These are phyloP conservation scores for Oreochromis grahami DNA, from an alignment of 2,797 vertebrate genomes.

Conservation along the genomic window DNA sequence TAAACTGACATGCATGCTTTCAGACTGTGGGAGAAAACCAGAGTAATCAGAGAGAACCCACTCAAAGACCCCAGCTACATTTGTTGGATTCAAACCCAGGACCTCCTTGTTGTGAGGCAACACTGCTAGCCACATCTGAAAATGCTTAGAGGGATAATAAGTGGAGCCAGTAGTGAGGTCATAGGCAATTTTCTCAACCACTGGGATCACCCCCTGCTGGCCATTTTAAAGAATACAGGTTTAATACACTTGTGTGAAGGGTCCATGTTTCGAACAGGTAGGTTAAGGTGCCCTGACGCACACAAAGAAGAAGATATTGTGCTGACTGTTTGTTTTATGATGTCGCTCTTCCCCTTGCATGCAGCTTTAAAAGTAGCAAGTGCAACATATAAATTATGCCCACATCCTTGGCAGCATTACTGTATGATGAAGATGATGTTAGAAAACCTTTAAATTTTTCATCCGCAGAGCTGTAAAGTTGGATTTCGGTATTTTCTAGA, in stretches of 20 bases:
- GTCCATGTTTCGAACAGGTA: neutral
- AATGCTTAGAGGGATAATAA: neutral
- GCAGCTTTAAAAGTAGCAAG: neutral
- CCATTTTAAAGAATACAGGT: neutral
- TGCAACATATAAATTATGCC: neutral
- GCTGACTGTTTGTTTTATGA: neutral
- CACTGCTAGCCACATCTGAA: neutral
- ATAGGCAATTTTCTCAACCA: neutral
- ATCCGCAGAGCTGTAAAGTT: neutral
- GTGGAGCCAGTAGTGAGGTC: neutral
- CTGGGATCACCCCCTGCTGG: neutral
- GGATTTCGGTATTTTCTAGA: neutral
- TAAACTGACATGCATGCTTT: neutral
- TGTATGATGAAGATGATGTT: neutral
- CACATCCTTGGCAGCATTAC: neutral
- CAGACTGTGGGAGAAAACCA: neutral
- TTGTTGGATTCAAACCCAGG: neutral
- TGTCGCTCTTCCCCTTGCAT: neutral
- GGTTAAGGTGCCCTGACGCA: neutral
- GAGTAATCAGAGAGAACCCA: neutral
- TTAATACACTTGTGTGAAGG: neutral
- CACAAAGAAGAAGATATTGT: neutral
- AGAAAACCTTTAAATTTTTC: neutral
- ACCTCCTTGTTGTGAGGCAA: neutral
- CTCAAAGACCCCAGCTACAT: neutral